Evolutionary conservation across 2,888 invertebrate genomes (phyloP), one percentile per base, ranked within the genome.

Genomic region (Cataglyphis altisquamis): DNA sequence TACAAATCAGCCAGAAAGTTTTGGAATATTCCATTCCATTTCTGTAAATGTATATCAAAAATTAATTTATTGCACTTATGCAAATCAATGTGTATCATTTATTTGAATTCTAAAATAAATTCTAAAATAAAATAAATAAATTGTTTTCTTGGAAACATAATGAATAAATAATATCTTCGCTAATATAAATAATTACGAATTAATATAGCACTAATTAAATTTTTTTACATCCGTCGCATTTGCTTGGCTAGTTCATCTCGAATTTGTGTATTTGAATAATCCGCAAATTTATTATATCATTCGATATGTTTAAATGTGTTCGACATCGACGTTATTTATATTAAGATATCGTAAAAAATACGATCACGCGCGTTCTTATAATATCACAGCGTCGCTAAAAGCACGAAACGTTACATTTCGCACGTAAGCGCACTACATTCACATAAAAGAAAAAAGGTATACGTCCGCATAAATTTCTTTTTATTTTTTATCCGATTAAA

Each of bases 401-500:
- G 25, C 36, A 64, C 8, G n/a, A 32, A 29, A 55, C 55, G 15
- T 52, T 25, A 41, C 8, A 12, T 39, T 39, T 18, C 48, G 6
- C 21, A 5, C 15, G 75, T 32, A n/a, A 15, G n/a, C n/a, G n/a
- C 48, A 52, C 25, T 25, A 21, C 48, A 10, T 62, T 12, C 25
- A 25, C n/a, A n/a, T 52, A 45, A 39, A 45, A 8, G 25, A 3
- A 55, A 12, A 67, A 52, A 45, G 1, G 29, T 45, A 45, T 2
- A 52, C 75, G 52, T 32, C 32, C 52, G 68, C n/a, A 75, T 75
- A 67, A 67, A 75, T 75, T 75, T 9, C n/a, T 39, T 67, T 52
- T 52, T 52, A n/a, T n/a, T 52, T 52, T 52, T 77, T 77, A 68
- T 77, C 77, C 55, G 77, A 77, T 77, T 77, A 77, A 77, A 67